A percentile compares a stretch with the other conserved stretches of the same genome.
Evolutionary conservation across 2,888 invertebrate species (phyloP).

Genomic region (Ophion costatus): DNA sequence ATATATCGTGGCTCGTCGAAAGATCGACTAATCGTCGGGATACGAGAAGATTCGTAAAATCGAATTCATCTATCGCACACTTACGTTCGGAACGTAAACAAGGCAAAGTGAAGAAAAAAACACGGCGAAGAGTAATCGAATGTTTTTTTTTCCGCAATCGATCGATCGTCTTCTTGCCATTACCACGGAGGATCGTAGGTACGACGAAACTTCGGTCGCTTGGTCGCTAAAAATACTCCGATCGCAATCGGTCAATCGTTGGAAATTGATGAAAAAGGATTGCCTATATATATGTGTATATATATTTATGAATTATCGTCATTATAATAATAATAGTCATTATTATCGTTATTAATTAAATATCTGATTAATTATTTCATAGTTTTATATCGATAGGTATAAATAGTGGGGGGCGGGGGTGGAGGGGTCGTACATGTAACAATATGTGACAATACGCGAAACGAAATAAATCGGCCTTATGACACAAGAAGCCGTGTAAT

Average conservation of each 20-base stretch:
- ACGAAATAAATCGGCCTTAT: conserved; percentile 49
- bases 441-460: conserved; percentile 43
- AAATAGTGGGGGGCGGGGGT: conserved; percentile 3
- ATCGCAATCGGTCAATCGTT: conserved; percentile 59
- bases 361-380: conserved; percentile 54
- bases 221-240: conserved; percentile 19
- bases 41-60: conserved; percentile 57
- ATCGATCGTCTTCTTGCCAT: conserved; percentile 64
- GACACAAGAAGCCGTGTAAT: conserved; percentile 39
- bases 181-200: not conserved
- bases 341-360: conserved; percentile 60
- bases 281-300: conserved; percentile 50
- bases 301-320: conserved; percentile 42
- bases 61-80: conserved; percentile 10
- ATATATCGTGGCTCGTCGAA: not conserved
- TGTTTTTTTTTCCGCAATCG: conserved; percentile 42
- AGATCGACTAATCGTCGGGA: conserved; percentile 27
- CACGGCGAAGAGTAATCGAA: not conserved
- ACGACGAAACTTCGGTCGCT: conserved; percentile 13
- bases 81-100: not conserved
- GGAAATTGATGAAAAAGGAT: conserved; percentile 74
- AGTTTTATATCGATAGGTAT: conserved; percentile 58
- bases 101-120: not conserved
- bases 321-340: conserved; percentile 5
- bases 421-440: not conserved